phyloP scores from a whole-genome alignment of 2,888 invertebrate species.

The Antheraea yamamai region DNA sequence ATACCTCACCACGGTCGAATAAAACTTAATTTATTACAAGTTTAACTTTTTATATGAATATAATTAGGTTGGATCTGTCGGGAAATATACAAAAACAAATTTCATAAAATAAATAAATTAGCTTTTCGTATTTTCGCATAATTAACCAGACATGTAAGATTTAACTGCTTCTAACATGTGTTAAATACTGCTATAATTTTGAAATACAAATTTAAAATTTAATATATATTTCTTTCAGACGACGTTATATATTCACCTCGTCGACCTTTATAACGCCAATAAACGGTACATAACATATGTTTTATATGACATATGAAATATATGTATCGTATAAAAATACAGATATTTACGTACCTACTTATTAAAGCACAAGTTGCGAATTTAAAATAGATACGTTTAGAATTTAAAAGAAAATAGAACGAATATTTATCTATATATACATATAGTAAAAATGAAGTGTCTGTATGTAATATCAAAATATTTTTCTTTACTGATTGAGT shows the following conservation, averaged over 20 bases:
- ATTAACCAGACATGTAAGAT: not conserved
- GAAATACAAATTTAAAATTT: not conserved
- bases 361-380: not conserved
- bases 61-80: not conserved
- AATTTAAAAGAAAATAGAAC: not conserved
- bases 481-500: no score
- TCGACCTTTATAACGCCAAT: not conserved
- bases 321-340: not conserved
- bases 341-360: not conserved
- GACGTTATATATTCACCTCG: not conserved
- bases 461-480: no score
- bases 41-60: not conserved
- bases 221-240: not conserved
- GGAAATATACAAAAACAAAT: not conserved
- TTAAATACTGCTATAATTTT: not conserved
- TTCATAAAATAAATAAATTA: not conserved
- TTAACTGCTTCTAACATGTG: not conserved
- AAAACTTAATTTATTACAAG: conserved; percentile 1
- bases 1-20: not conserved
- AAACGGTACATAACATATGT: not conserved
- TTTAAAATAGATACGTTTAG: no score
- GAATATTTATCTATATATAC: no score
- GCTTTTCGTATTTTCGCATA: not conserved
- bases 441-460: no score
- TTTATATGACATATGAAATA: not conserved